Conservation (phyloP, 2,113 vertebrate species). For the Ochotona curzoniae region DNA sequence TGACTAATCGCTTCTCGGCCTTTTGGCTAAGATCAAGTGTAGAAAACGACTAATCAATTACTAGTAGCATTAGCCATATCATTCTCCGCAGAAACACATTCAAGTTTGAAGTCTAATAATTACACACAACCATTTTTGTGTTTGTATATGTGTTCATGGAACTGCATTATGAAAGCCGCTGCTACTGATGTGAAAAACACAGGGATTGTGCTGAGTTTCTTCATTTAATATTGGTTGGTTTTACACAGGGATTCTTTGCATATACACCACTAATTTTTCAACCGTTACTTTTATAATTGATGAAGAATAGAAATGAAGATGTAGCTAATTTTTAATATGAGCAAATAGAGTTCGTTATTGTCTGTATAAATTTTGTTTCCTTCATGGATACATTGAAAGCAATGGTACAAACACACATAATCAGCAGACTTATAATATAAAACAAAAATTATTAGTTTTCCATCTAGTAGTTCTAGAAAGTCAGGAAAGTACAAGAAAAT, state of each 20-base stretch:
- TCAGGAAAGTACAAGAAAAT: background rate
- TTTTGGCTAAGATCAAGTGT: too few relatives aligned
- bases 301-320: background rate
- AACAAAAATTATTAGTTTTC: background rate
- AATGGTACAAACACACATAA: background rate
- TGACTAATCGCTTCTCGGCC: too few relatives aligned
- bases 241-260: background rate
- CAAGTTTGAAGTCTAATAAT: background rate
- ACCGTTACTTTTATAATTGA: background rate
- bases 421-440: background rate
- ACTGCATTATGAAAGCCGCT: background rate
- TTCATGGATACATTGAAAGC: background rate
- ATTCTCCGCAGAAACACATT: background rate
- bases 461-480: background rate
- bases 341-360: background rate
- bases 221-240: background rate
- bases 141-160: fast-evolving
- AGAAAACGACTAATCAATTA: background rate
- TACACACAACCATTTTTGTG: background rate
- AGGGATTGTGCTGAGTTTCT: background rate
- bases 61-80: background rate
- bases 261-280: background rate
- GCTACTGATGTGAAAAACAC: too few relatives aligned
- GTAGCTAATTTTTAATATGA: background rate
- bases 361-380: background rate